Evolutionary conservation across 2,113 vertebrate species (phyloP), one percentile per base, ranked within the genome.

Genomic region (Arenaria interpres): DNA sequence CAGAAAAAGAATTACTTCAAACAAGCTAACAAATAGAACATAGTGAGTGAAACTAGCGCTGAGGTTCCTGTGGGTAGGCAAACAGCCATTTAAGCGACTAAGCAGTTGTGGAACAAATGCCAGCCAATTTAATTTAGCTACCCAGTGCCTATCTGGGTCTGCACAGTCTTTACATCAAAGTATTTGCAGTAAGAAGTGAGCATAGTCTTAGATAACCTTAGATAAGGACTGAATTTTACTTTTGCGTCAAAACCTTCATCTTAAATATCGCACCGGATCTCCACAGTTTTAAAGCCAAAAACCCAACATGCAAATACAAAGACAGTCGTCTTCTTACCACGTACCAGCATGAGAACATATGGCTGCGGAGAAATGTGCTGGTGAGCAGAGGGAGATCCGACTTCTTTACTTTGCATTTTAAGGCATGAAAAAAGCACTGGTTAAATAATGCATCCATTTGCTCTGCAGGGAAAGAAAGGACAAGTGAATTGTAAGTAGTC

Each of bases 281-380:
- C 63, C 41, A 59, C 1, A 46, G 4, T 63, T 91, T 73, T 24
- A 69, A 90, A 71, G n/a, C 9, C 22, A 68, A 73, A 79, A 86
- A 8, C 25, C 18, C 73, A 71, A 50, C 68, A 84, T 28, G 66
- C 79, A 71, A 64, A 66, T 67, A 76, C 91, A 84, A 43, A 32
- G 23, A 33, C 27, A 10, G 39, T 2, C 54, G 37, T 82, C 68
- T 96, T 82, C 68, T 96, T 59, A 46, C 60, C 73, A 97, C 98
- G 4, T 99, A 99, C 99, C 99, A 99, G 98, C 99, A 99, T 81
- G 99, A 97, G 89, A 99, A 98, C 99, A 99, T 99, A 95, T 99
- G 98, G 98, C 98, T 99, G 76, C 99, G 98, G 16, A 99, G 98
- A 95, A 99, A 99, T 0, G 98, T 99, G 95, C 99, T 99, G 62